phyloP scores from a whole-genome alignment of 2,888 invertebrate genomes.

The Norana najaformis region DNA sequence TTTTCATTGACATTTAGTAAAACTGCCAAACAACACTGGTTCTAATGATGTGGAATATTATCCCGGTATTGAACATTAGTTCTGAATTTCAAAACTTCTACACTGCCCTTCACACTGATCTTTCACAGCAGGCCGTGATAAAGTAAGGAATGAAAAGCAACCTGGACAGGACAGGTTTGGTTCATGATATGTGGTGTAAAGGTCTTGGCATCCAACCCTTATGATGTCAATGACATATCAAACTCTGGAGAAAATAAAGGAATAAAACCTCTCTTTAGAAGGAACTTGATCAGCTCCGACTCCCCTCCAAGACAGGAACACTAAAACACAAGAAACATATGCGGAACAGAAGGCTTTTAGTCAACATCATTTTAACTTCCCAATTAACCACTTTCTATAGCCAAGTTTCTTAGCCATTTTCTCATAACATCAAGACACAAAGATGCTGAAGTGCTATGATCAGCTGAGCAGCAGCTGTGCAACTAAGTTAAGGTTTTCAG shows the following conservation, averaged over 20 bases:
- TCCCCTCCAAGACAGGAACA: conserved; percentile 15
- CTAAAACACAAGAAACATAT: neutral
- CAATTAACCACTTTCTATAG: neutral
- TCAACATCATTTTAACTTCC: neutral
- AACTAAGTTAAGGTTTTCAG: neutral
- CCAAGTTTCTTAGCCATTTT: too few relatives aligned
- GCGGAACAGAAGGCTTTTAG: neutral
- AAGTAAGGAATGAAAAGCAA: neutral
- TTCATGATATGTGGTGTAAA: neutral
- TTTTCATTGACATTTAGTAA: too few relatives aligned
- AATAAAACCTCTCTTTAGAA: conserved; percentile 9
- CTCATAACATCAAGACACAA: neutral
- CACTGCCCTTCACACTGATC: neutral
- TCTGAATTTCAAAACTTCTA: neutral
- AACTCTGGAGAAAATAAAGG: neutral
- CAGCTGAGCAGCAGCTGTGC: neutral
- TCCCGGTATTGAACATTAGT: too few relatives aligned
- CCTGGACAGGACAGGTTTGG: neutral
- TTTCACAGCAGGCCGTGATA: neutral
- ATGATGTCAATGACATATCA: neutral
- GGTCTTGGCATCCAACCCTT: neutral
- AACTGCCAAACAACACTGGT: too few relatives aligned
- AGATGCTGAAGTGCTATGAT: too few relatives aligned
- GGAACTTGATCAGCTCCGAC: neutral
- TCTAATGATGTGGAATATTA: too few relatives aligned